Conservation (phyloP, 2,888 invertebrate species). For the Lasioglossum zephyrum region DNA sequence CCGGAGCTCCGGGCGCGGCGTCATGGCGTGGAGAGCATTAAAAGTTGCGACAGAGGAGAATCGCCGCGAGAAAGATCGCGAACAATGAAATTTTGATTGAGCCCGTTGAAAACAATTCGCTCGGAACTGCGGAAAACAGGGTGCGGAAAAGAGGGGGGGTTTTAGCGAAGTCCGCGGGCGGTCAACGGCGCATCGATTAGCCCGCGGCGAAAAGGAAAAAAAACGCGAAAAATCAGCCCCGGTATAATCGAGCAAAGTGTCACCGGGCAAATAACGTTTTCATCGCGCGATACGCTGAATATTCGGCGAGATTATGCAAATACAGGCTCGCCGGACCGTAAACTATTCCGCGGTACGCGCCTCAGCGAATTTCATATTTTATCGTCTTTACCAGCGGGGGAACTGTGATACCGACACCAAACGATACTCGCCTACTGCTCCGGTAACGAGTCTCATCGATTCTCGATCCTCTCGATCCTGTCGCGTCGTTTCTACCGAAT, state of each 20-base stretch:
- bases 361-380: slow-evolving; percentile 48
- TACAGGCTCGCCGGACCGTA: slow-evolving; percentile 24
- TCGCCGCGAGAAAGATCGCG: background rate
- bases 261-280: slow-evolving; percentile 43
- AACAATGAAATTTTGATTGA: slow-evolving; percentile 4
- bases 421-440: background rate
- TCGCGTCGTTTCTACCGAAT: background rate
- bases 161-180: background rate
- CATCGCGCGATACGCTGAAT: slow-evolving; percentile 52
- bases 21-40: background rate
- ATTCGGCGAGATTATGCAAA: slow-evolving; percentile 59
- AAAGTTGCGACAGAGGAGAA: background rate
- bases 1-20: background rate
- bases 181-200: slow-evolving; percentile 16
- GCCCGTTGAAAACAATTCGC: slow-evolving; percentile 8
- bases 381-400: background rate
- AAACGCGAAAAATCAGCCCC: slow-evolving; percentile 22
- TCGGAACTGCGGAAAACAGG: background rate
- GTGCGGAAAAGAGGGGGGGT: background rate
- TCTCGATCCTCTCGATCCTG: background rate
- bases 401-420: background rate
- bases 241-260: slow-evolving; percentile 45
- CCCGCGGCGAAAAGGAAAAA: background rate
- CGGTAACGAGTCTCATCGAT: slow-evolving; percentile 20
- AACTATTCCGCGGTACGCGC: slow-evolving; percentile 34